Evolutionary conservation across 2,888 invertebrate genomes (phyloP), one percentile per base, ranked within the genome.

Genomic region (Tanaodytes sp.): DNA sequence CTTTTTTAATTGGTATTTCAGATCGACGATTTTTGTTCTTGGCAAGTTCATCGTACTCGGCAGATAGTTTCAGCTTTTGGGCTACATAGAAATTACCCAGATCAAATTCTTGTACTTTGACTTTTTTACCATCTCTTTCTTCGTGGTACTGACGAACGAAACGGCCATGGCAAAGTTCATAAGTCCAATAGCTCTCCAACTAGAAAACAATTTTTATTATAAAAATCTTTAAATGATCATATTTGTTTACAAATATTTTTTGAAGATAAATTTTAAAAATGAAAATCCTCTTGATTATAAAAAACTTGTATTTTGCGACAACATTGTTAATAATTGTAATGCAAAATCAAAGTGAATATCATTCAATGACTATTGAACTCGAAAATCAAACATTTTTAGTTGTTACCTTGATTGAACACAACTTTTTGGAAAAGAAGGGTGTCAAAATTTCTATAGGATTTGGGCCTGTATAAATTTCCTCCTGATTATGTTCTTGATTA

Each of bases 61-160:
- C 85, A 5, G 89, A 86, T 1, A 90, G 80, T 62, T 88, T 87
- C n/a, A 88, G 86, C 68, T 91, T 89, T 75, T 91, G 89, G 2
- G 89, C 88, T 18, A 88, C 86, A 75, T 90, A 91, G 91, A 92
- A 93, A 73, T 90, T 89, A 0, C 97, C 97, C 0, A 97, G 87
- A 77, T 88, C 92, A 82, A 92, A 97, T 82, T 96, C 95, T 80
- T 96, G 96, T 0, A 91, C 86, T 80, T 92, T 93, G 0, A 93
- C 89, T 82, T 91, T 90, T 85, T 94, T 92, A n/a, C 91, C 93
- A 83, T 96, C 97, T 75, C 95, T 89, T 77, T 96, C 96, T 82
- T 98, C 98, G 84, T 99, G 98, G 83, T 95, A 99, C 83, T 99
- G 98, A 19, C 95, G 89, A 2, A 98, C 90, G 83, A 92, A 93